Evolutionary conservation across 2,113 vertebrate genomes (phyloP).

Genomic region (Nematolebias whitei): DNA sequence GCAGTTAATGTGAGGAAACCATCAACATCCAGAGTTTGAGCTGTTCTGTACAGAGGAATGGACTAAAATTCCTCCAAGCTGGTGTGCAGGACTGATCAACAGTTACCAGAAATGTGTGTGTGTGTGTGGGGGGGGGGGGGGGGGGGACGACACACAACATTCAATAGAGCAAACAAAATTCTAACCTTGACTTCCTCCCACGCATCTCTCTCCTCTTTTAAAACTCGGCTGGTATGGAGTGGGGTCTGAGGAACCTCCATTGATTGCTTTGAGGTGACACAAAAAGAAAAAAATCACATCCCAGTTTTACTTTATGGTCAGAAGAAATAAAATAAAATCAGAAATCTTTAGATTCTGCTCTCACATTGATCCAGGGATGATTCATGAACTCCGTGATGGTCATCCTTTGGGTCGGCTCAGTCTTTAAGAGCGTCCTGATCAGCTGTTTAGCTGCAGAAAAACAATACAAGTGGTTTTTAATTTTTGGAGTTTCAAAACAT

Average conservation of each 20-base stretch:
- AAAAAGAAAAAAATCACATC: slow-evolving; percentile 15
- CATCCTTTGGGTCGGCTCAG: slow-evolving; percentile 96
- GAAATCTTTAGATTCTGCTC: slow-evolving; percentile 2
- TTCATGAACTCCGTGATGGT: slow-evolving; percentile 99
- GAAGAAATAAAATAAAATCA: background rate
- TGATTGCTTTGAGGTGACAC: slow-evolving; percentile 83
- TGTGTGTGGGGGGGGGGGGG: no score
- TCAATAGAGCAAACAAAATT: background rate
- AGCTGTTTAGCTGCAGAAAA: slow-evolving; percentile 89
- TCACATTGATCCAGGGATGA: slow-evolving; percentile 98
- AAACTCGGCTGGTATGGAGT: slow-evolving; percentile 94
- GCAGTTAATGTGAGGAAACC: no score
- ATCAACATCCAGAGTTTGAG: no score
- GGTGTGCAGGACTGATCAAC: no score
- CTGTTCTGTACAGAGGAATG: no score
- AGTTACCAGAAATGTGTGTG: no score
- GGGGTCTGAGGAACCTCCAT: slow-evolving; percentile 97
- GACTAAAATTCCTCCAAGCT: no score
- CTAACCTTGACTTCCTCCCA: slow-evolving; percentile 98
- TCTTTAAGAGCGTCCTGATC: slow-evolving; percentile 94
- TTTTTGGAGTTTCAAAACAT: background rate
- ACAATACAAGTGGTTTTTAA: background rate
- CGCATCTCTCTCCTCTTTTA: slow-evolving; percentile 94
- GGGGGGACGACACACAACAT: no score
- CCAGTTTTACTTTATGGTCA: background rate